phyloP scores from a whole-genome alignment of 2,797 vertebrate genomes.

The Cottoperca gobio region DNA sequence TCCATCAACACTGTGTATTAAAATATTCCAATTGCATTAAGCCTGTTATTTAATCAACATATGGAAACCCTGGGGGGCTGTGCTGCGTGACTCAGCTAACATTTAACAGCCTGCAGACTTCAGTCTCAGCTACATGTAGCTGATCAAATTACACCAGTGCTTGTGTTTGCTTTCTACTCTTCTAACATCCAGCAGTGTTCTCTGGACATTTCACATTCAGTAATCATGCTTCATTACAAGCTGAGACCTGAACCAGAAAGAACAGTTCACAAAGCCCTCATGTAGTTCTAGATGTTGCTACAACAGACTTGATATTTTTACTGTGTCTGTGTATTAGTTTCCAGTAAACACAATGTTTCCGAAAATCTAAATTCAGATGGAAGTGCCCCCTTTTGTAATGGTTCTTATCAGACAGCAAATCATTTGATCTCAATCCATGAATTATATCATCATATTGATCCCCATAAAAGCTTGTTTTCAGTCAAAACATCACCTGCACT shows the following conservation, averaged over 20 bases:
- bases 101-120: background rate
- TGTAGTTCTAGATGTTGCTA: background rate
- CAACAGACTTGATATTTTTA: constrained; percentile 13
- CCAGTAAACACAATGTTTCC: background rate
- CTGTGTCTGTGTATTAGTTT: background rate
- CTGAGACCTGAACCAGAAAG: background rate
- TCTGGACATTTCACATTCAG: background rate
- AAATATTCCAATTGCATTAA: background rate
- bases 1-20: background rate
- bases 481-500: background rate
- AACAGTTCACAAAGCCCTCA: background rate
- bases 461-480: no score
- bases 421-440: background rate
- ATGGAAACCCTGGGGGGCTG: background rate
- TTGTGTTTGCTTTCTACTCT: background rate
- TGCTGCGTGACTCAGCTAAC: constrained; percentile 13
- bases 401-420: background rate
- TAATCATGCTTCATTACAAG: background rate
- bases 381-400: background rate
- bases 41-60: background rate
- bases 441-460: background rate
- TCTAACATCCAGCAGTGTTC: background rate
- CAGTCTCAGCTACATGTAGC: background rate
- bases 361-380: background rate
- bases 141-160: background rate